These are phyloP conservation scores for Allobates femoralis DNA, from an alignment of 2,797 vertebrate species.

Conservation along the genomic window DNA sequence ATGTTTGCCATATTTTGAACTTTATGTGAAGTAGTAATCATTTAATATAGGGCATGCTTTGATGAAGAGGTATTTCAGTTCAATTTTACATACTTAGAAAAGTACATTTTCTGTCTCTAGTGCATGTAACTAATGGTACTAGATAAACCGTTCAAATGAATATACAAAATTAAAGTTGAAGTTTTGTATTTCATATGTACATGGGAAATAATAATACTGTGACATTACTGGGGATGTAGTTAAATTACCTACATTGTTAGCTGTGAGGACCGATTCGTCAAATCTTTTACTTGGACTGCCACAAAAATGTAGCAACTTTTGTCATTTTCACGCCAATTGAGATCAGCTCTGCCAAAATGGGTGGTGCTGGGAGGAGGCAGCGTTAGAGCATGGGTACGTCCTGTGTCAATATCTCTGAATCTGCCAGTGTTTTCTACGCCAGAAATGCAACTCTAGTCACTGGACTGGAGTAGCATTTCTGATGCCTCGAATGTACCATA, in stretches of 20 bases:
- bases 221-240: not conserved
- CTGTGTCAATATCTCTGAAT: too few species aligned
- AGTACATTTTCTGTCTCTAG: constrained; percentile 20
- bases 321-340: too few species aligned
- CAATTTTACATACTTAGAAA: constrained; percentile 21
- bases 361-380: too few species aligned
- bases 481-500: too few species aligned
- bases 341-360: too few species aligned
- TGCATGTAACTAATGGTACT: constrained; percentile 4
- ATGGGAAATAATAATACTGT: not conserved
- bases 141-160: not conserved
- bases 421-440: too few species aligned
- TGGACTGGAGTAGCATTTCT: too few species aligned
- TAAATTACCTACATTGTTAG: not conserved
- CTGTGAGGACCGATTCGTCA: too few species aligned
- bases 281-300: too few species aligned
- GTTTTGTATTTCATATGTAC: not conserved
- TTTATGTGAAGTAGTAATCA: constrained; percentile 25
- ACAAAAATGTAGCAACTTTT: too few species aligned
- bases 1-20: constrained; percentile 12
- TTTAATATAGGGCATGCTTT: constrained; percentile 9
- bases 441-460: too few species aligned
- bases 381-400: too few species aligned
- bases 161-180: not conserved
- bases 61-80: constrained; percentile 13